Evolutionary conservation across 2,797 vertebrate genomes (phyloP).

Genomic region (Protonibea diacanthus): DNA sequence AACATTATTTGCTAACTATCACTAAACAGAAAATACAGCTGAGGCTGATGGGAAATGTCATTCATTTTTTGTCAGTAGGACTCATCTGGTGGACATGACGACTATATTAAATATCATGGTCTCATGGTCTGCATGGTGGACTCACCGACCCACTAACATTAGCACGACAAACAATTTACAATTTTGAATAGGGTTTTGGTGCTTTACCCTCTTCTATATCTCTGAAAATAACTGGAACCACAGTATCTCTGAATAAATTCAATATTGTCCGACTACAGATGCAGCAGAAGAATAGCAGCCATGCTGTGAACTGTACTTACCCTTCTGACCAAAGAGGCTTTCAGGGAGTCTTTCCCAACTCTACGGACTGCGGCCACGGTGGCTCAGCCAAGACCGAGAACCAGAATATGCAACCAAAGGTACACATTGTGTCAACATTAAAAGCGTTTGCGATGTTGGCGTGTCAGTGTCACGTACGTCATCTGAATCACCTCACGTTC

Average conservation of each 20-base stretch:
- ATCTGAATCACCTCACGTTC: constrained; percentile 52
- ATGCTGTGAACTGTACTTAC: constrained; percentile 75
- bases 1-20: no score
- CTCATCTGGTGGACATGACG: no score
- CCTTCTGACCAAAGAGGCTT: constrained; percentile 81
- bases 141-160: no score
- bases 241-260: neutral
- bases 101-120: no score
- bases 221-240: neutral
- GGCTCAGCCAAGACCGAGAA: constrained; percentile 79
- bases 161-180: no score
- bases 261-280: constrained; percentile 53
- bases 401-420: constrained; percentile 82
- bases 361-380: constrained; percentile 76
- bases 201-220: neutral
- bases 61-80: no score
- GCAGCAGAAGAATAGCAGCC: constrained; percentile 77
- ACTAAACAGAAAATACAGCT: no score
- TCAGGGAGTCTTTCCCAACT: constrained; percentile 79
- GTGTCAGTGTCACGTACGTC: constrained; percentile 11
- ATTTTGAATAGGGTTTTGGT: neutral
- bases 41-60: no score
- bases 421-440: constrained; percentile 32
- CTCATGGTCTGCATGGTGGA: no score
- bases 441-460: neutral